These are phyloP conservation scores for Yponomeuta cagnagella DNA, from an alignment of 2,888 invertebrate species.

Conservation along the genomic window DNA sequence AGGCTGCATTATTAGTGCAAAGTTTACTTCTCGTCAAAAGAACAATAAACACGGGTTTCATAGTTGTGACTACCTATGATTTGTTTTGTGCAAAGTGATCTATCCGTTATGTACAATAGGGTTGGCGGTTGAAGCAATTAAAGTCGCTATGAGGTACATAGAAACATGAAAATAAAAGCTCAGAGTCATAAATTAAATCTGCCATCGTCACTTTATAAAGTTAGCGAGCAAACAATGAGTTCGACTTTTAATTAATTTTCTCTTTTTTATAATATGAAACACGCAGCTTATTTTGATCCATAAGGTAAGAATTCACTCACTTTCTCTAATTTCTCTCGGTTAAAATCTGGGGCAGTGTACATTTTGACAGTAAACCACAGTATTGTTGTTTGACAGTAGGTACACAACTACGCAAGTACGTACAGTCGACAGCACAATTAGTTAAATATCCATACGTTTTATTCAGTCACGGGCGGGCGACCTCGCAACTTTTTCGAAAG, in stretches of 20 bases:
- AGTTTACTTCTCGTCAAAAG: no score
- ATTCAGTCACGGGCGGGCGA: no score
- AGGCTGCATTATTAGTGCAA: no score
- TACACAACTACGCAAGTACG: background rate
- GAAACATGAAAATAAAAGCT: background rate
- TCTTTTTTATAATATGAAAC: background rate
- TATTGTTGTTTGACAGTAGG: background rate
- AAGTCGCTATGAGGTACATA: background rate
- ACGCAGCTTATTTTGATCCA: no score
- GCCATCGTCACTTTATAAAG: background rate
- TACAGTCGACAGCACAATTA: no score
- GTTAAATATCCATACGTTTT: no score
- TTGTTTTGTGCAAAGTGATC: background rate
- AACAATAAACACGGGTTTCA: no score
- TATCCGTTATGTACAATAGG: background rate
- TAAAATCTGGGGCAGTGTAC: background rate
- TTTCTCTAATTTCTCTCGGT: constrained; percentile 1
- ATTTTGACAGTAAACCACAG: background rate
- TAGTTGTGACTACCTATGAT: background rate
- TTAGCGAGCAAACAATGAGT: background rate
- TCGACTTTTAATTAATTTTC: background rate
- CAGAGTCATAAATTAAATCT: background rate
- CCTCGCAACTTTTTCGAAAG: no score
- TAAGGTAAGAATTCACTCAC: background rate
- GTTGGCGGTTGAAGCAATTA: background rate